Percentiles rank a stretch among this genome's conserved stretches.
Conservation (phyloP, 2,113 vertebrate genomes). For the Tetrao urogallus region DNA sequence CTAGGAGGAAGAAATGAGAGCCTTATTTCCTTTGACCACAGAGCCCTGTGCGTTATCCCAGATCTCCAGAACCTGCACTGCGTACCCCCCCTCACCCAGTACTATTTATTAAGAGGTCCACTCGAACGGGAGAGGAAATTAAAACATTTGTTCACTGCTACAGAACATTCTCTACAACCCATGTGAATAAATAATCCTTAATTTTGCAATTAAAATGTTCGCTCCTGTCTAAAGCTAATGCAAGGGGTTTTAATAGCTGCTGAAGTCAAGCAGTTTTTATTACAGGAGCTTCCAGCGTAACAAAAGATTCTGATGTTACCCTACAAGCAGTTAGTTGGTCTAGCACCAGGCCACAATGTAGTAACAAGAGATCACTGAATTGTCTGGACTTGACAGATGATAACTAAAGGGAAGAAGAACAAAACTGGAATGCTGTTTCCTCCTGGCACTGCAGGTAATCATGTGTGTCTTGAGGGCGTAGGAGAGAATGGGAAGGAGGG, state of each 20-base stretch:
- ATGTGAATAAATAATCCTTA: conserved; percentile 32
- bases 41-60: neutral
- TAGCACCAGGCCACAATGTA: neutral
- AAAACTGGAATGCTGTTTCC: neutral
- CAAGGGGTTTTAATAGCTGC: conserved; percentile 6
- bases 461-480: fast-evolving
- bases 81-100: neutral
- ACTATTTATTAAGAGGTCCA: conserved; percentile 26
- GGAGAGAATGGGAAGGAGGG: neutral
- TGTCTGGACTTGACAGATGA: neutral
- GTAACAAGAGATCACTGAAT: neutral
- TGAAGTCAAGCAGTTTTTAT: neutral
- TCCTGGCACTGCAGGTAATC: neutral
- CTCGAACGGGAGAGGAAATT: conserved; percentile 31
- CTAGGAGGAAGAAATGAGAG: conserved; percentile 29
- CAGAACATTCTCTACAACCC: neutral
- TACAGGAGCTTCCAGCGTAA: neutral
- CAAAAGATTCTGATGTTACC: neutral
- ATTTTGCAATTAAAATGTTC: neutral
- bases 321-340: neutral
- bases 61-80: neutral
- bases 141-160: conserved; percentile 6
- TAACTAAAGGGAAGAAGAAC: neutral
- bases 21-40: conserved; percentile 33
- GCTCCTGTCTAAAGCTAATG: conserved; percentile 17